These are phyloP conservation scores for Microtus richardsoni DNA, from an alignment of 2,113 vertebrate species.

Conservation along the genomic window DNA sequence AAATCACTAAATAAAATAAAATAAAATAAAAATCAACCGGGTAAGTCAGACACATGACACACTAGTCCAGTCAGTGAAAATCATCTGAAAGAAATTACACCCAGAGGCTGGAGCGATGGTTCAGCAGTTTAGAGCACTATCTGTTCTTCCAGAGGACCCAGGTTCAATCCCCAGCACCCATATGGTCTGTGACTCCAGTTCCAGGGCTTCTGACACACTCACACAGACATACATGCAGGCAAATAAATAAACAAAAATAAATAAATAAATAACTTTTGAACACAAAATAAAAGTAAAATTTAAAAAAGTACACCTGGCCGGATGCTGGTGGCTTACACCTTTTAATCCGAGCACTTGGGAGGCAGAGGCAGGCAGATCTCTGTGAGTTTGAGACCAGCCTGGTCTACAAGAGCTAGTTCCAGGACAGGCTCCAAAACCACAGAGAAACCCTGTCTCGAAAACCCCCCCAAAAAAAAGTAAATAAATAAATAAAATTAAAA, in stretches of 20 bases:
- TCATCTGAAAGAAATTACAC: neutral
- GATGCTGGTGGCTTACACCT: accelerated
- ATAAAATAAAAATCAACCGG: neutral
- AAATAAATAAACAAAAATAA: neutral
- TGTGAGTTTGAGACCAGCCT: no score
- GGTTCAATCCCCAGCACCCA: neutral
- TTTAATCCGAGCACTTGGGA: neutral
- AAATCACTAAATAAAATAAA: neutral
- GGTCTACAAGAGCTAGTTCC: no score
- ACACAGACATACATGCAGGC: neutral
- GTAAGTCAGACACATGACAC: neutral
- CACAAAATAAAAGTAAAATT: neutral
- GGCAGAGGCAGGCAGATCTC: neutral
- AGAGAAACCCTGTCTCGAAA: no score
- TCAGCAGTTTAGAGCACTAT: neutral
- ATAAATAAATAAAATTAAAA: no score
- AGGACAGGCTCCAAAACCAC: no score
- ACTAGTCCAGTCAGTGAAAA: neutral
- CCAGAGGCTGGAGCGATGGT: neutral
- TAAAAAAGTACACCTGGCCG: neutral
- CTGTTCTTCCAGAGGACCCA: neutral
- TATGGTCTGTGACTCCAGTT: neutral
- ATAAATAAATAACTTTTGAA: neutral
- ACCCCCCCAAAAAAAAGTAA: no score
- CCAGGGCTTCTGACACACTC: neutral